Evolutionary conservation across 2,113 vertebrate genomes (phyloP), one percentile per base, ranked within the genome.

Genomic region (Rhizomys pruinosus): DNA sequence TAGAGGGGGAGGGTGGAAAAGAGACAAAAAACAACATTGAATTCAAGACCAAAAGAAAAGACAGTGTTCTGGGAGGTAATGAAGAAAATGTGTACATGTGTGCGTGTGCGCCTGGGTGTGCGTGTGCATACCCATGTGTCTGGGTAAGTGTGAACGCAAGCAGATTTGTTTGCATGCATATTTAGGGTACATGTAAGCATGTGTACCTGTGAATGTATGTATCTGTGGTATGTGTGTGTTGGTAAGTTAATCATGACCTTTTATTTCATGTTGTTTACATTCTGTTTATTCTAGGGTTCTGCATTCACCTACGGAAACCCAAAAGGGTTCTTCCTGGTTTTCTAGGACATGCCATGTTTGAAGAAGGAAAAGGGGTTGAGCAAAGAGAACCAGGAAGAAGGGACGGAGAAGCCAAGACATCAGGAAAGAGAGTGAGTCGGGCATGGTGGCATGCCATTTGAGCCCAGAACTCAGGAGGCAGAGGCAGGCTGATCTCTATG

Each of bases 11-110:
- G 98, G 98, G 97, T 87, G 71, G 3, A 95, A 97, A 97, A 98
- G 97, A 98, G 98, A 98, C 98, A 98, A 98, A 98, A 98, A 98
- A 92, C 98, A 98, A 98, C 98, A 98, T 94, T 98, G 98, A 98
- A 96, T 97, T 98, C 97, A 91, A 97, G 98, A 97, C 47, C 97
- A 98, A 97, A 97, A 98, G 97, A 72, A 97, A 97, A 98, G 98
- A 97, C 97, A 92, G 98, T 97, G 85, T 98, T 97, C 96, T 97
- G 76, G 91, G 96, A 97, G 98, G 97, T 98, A 98, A 98, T 98
- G 98, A 98, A 97, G 98, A 98, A 98, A 98, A 98, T 98, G 97
- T 98, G 98, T 97, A 97, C 94, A 97, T 91, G 97, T 84, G 95
- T 94, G 88, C 1, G 72, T 7, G 81, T 32, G 69, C 32, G 22